Conservation (phyloP, 2,797 vertebrate genomes). For the Fringilla coelebs region DNA sequence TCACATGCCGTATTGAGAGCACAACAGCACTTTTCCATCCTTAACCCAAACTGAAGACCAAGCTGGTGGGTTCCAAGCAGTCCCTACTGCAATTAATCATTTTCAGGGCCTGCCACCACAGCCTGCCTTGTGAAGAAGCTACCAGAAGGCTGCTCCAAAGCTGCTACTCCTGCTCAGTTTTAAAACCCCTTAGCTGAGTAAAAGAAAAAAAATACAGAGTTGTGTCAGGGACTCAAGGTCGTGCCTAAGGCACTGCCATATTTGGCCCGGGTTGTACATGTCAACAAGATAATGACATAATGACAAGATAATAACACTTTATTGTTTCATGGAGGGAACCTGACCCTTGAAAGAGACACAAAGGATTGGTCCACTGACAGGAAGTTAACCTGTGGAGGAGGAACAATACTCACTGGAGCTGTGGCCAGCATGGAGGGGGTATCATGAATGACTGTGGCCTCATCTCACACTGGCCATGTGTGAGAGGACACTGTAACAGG, state of each 20-base stretch:
- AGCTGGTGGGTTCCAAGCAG: not conserved
- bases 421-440: not conserved
- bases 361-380: not conserved
- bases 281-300: not conserved
- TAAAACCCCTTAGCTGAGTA: not conserved
- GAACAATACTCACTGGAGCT: not conserved
- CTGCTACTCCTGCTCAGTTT: not conserved
- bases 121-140: not conserved
- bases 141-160: not conserved
- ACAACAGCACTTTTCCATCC: not conserved
- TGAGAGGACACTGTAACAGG: not conserved
- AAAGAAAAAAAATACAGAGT: not conserved
- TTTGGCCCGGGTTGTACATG: not conserved
- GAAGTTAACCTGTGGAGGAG: not conserved
- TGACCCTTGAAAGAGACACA: not conserved
- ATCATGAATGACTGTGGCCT: not conserved
- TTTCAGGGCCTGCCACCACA: not conserved
- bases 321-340: not conserved
- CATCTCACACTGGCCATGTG: not conserved
- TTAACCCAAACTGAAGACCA: constrained; percentile 12
- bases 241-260: not conserved
- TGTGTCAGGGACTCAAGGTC: not conserved
- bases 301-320: not conserved
- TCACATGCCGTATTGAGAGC: not conserved
- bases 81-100: not conserved